Base-by-base conservation (phyloP, 2,888 invertebrate genomes). In the Phlogophora meticulosa region DNA sequence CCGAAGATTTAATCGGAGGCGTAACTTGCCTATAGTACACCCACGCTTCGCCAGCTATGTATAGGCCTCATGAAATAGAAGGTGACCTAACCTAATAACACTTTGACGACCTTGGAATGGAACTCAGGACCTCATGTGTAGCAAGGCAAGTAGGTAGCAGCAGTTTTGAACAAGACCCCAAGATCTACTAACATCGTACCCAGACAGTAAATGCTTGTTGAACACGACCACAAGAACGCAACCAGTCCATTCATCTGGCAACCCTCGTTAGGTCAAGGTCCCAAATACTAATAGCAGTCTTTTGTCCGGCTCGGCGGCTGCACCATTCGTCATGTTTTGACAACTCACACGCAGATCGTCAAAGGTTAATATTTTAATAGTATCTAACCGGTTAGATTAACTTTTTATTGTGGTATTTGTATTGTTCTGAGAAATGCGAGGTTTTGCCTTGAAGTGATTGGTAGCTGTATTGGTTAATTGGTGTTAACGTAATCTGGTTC, bases 251-350 rank as follows among this genome's bases (percentile, higher is more conserved):
- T 68, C 64, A 68, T 78, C 61, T 53, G 17, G 15, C 61, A 43
- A 42, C 58, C 49, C 48, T 49, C 42, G 60, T 66, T 34, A 75
- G 82, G 79, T 81, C 80, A 81, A 81, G 80, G 82, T 51, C 11
- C 15, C 24, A 45, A 53, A 58, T 69, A 67, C 74, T 68, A 74
- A 53, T 63, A 61, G 63, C 68, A 66, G 57, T 40, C 65, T 73
- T 74, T 81, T 82, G 84, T 82, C 83, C 72, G 57, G n/a, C n/a
- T n/a, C n/a, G n/a, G n/a, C n/a, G n/a, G 61, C 60, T 15, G 63
- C 48, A 51, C 67, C 70, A 84, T 84, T 84, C 75, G 73, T 82
- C 80, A 78, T 76, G 59, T 84, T 84, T 76, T 84, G 83, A 84
- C 84, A 84, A 80, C 58, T 53, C 61, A 74, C 73, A 55, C 63